Evolutionary conservation across 2,797 vertebrate species (phyloP), one percentile per base, ranked within the genome.

Genomic region (Molothrus ater): DNA sequence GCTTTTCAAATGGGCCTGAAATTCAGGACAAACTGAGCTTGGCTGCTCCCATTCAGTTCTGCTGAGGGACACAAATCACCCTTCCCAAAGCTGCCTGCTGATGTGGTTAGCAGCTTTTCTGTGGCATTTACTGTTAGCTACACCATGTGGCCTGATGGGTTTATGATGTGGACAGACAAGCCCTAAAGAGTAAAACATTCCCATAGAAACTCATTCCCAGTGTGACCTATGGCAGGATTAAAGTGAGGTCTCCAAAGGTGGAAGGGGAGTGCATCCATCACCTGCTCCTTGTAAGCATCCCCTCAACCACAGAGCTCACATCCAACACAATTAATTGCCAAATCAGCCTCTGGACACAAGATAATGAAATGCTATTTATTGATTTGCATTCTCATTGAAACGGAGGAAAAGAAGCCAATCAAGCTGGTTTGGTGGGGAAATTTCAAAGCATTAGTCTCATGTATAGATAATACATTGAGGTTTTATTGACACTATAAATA

Each of bases 211-310:
- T 48, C 28, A 94, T 95, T 90, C 71, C 36, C 86, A 91, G n/a
- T 0, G 50, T 96, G 89, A 94, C 84, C 93, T 69, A 42, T 24
- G 79, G 45, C 73, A 86, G 79, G 59, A 71, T 87, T 78, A 51
- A 87, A 83, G 74, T 9, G 45, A 93, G 81, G 68, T 85, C 83
- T 89, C 48, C 81, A 85, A 80, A 82, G 92, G 65, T 74, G 85
- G 80, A 54, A 80, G 53, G 74, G 40, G 74, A 90, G 25, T 10
- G 9, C 43, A 90, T 92, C 72, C 74, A 91, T 95, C 75, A 91
- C 3, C 36, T 40, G 40, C 1, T 3, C 48, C 47, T 63, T 50
- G 22, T 7, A 29, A 47, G 24, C 26, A 61, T 10, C 13, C 28
- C 7, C 2, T 59, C 50, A 57, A 31, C 51, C 54, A 17, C 2